These are phyloP conservation scores for Ardeotis arabs DNA, from an alignment of 2,113 vertebrate genomes.

Conservation along the genomic window DNA sequence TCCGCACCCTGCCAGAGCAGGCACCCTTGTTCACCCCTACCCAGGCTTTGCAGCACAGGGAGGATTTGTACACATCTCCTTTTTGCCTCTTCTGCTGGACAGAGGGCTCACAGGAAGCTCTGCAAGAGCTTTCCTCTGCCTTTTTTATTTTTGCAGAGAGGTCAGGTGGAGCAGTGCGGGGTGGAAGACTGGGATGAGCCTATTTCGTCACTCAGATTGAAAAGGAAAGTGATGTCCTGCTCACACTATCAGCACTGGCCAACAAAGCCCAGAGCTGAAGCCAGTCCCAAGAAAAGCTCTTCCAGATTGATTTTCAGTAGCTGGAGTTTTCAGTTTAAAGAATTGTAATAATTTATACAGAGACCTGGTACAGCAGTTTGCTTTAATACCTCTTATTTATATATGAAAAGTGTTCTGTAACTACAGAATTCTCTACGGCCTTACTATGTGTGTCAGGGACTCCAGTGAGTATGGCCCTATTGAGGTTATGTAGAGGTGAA, in stretches of 20 bases:
- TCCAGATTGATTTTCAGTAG: background rate
- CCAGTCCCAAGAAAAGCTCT: background rate
- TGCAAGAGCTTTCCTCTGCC: background rate
- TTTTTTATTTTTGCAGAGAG: background rate
- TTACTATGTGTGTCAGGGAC: background rate
- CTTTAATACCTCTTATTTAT: background rate
- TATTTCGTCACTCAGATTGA: background rate
- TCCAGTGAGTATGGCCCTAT: background rate
- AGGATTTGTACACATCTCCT: background rate
- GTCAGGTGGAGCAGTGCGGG: background rate
- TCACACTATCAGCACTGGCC: background rate
- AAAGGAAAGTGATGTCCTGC: background rate
- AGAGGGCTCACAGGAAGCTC: background rate
- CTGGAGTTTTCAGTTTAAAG: background rate
- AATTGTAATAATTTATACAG: background rate
- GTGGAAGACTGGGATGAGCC: background rate
- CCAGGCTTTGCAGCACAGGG: rapidly evolving
- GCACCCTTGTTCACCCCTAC: background rate
- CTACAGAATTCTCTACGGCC: background rate
- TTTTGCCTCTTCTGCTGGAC: background rate
- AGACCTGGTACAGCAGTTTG: background rate
- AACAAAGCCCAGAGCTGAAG: background rate
- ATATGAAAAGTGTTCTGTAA: background rate
- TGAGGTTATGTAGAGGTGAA: background rate
- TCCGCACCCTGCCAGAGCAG: rapidly evolving